Percentiles rank a stretch among this genome's conserved stretches.
phyloP scores from a whole-genome alignment of 2,888 invertebrate genomes.

The Ectemnius lituratus region DNA sequence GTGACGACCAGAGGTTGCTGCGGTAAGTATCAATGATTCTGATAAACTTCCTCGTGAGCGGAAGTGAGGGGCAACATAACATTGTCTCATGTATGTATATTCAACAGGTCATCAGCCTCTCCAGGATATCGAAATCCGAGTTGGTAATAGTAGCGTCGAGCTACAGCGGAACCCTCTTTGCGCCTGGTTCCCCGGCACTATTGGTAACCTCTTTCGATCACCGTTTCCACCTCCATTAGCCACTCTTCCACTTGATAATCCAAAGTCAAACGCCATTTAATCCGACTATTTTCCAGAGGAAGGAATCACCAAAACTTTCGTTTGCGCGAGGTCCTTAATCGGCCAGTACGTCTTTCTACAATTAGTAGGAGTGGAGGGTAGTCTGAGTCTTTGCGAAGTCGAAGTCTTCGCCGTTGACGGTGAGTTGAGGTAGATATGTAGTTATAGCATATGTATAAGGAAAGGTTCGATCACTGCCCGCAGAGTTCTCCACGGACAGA shows the following conservation, averaged over 20 bases:
- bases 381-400: conserved; percentile 93
- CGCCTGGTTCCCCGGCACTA: conserved; percentile 95
- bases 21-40: conserved; percentile 77
- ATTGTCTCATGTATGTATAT: conserved; percentile 2
- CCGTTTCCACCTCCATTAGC: not conserved
- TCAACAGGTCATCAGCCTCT: conserved; percentile 89
- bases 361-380: conserved; percentile 93
- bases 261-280: not conserved
- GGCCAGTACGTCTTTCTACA: conserved; percentile 94
- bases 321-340: conserved; percentile 89
- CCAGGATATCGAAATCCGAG: conserved; percentile 92
- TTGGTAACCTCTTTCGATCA: conserved; percentile 81
- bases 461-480: conserved; percentile 49
- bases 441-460: too few species aligned
- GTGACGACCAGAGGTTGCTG: conserved; percentile 92
- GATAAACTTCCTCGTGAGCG: too few species aligned
- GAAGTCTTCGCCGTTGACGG: conserved; percentile 95
- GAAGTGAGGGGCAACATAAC: not conserved
- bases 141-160: conserved; percentile 94
- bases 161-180: conserved; percentile 93
- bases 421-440: too few species aligned
- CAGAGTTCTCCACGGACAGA: conserved; percentile 91
- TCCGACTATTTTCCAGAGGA: conserved; percentile 81
- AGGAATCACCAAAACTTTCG: conserved; percentile 94
- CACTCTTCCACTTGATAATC: not conserved